These are phyloP conservation scores for Tychaedon coryphoeus DNA, from an alignment of 2,113 vertebrate species.

Conservation along the genomic window DNA sequence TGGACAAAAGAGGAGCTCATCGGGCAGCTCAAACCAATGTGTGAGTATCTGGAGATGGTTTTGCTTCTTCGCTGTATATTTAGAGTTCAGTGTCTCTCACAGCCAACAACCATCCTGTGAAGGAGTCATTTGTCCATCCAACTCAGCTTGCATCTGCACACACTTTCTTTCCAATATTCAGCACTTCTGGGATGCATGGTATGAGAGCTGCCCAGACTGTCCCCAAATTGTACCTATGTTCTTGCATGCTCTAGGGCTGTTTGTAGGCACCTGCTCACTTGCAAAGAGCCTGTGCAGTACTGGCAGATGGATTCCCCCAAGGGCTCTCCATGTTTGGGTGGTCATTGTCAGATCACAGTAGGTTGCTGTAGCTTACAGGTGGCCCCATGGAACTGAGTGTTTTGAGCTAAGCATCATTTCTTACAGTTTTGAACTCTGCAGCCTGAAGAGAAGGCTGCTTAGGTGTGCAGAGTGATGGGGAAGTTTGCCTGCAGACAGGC, in stretches of 20 bases:
- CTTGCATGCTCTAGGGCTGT: background rate
- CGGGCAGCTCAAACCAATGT: conserved; percentile 98
- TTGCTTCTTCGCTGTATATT: background rate
- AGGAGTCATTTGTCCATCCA: background rate
- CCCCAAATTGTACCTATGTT: background rate
- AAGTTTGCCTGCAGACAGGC: background rate
- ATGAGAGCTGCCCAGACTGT: background rate
- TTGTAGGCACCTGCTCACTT: background rate
- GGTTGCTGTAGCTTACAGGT: background rate
- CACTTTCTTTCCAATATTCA: background rate
- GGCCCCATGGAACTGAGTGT: background rate
- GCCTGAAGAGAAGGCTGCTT: background rate
- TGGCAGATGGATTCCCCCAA: background rate
- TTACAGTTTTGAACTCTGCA: background rate
- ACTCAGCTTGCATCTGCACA: background rate
- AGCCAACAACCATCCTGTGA: fast-evolving
- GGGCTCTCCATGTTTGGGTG: background rate
- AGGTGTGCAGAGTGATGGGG: background rate
- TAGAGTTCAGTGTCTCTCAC: background rate
- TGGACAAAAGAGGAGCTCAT: conserved; percentile 99
- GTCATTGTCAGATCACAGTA: background rate
- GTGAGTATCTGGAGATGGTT: conserved; percentile 79
- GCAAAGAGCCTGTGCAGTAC: background rate
- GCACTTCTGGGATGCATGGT: fast-evolving
- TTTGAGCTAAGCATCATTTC: background rate